Percentiles rank a stretch among this genome's conserved stretches.
Evolutionary conservation across 2,888 invertebrate species (phyloP).

Genomic region (Caenorhabditis sp.): DNA sequence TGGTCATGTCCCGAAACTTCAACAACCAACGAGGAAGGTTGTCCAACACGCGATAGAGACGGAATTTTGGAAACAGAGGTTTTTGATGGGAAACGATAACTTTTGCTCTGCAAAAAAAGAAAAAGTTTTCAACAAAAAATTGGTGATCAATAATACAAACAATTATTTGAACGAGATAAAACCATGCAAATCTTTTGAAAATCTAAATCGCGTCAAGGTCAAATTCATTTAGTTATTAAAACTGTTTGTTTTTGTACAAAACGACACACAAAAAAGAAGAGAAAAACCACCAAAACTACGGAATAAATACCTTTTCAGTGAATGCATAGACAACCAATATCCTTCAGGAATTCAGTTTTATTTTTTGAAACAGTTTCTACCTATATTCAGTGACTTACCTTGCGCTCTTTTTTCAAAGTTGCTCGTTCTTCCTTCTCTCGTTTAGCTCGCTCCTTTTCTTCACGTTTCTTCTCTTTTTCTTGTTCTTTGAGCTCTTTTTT

Average conservation of each 20-base stretch:
- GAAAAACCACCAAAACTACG: constrained; percentile 13
- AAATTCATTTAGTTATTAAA: constrained; percentile 1
- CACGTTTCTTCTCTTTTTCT: constrained; percentile 57
- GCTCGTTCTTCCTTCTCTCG: constrained; percentile 65
- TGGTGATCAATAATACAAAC: background rate
- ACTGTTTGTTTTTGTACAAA: background rate
- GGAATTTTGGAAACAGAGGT: constrained; percentile 64
- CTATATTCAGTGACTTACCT: constrained; percentile 28
- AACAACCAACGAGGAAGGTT: constrained; percentile 60
- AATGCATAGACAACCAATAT: background rate
- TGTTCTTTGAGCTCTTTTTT: constrained; percentile 52
- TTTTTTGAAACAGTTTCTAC: background rate
- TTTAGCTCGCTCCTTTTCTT: constrained; percentile 60
- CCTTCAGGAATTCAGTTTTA: background rate
- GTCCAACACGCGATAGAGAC: constrained; percentile 64
- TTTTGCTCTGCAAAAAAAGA: constrained; percentile 42
- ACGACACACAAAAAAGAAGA: constrained; percentile 5
- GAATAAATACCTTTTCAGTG: background rate
- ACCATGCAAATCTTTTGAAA: background rate
- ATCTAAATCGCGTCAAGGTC: background rate
- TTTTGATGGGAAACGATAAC: constrained; percentile 44
- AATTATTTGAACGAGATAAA: background rate
- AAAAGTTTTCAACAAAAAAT: background rate
- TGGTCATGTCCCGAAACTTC: constrained; percentile 56
- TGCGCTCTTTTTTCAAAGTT: constrained; percentile 51